Evolutionary conservation across 2,113 vertebrate genomes (phyloP).

Genomic region (Lethenteron camtschaticum): DNA sequence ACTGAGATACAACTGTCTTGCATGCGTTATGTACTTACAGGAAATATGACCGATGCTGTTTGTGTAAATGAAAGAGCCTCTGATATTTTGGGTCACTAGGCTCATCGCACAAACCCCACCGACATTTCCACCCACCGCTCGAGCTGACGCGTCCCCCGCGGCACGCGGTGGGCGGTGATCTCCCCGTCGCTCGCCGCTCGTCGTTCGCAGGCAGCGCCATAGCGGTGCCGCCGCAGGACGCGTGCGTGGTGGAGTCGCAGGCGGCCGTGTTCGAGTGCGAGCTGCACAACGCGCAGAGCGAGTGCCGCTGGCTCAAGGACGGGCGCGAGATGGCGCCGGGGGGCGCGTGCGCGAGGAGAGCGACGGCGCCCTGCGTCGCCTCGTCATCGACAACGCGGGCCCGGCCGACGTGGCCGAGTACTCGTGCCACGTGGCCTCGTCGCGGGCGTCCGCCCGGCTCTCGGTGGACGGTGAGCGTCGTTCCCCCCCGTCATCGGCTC

Average conservation of each 20-base stretch:
- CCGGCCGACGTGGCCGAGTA: slow-evolving; percentile 75
- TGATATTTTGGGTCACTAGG: no score
- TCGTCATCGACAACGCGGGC: slow-evolving; percentile 42
- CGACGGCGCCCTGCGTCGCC: slow-evolving; percentile 41
- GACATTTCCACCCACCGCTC: no score
- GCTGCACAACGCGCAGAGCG: slow-evolving; percentile 58
- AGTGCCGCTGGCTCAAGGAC: slow-evolving; percentile 68
- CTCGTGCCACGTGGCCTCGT: slow-evolving; percentile 73
- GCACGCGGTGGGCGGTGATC: no score
- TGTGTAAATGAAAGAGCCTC: no score
- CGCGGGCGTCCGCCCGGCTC: slow-evolving; percentile 74
- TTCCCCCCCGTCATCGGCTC: no score
- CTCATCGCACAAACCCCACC: no score
- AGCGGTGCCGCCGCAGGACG: slow-evolving; percentile 60
- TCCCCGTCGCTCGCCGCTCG: slow-evolving; percentile 7
- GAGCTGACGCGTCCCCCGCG: no score
- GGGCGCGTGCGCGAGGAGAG: slow-evolving; percentile 44
- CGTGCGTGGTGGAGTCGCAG: slow-evolving; percentile 76
- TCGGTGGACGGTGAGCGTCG: slow-evolving; percentile 53
- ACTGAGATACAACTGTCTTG: no score
- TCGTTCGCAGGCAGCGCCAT: slow-evolving; percentile 59
- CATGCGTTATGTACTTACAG: no score
- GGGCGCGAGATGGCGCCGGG: slow-evolving; percentile 34
- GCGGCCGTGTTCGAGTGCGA: slow-evolving; percentile 63
- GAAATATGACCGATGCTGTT: no score